phyloP scores from a whole-genome alignment of 1,140 invertebrate species.

The Pectinophora gossypiella region DNA sequence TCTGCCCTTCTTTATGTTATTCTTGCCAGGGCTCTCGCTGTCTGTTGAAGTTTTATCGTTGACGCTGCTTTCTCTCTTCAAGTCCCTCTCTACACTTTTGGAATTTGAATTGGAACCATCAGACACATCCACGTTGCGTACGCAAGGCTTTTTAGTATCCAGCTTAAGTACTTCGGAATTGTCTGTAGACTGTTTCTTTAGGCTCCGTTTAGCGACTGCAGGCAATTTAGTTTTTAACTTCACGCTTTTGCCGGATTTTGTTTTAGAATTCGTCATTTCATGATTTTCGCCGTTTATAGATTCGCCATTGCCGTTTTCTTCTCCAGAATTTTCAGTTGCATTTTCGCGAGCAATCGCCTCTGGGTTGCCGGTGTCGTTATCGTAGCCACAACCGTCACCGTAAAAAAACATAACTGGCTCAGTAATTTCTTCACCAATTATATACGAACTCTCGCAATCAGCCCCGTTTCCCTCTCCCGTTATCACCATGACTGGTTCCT shows the following conservation, averaged over 20 bases:
- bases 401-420: constrained; percentile 83
- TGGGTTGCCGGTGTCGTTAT: constrained; percentile 82
- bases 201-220: constrained; percentile 46
- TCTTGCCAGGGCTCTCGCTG: constrained; percentile 47
- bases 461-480: constrained; percentile 84
- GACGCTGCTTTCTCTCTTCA: constrained; percentile 45
- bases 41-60: constrained; percentile 53
- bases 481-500: constrained; percentile 84
- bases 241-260: constrained; percentile 42
- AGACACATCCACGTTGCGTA: constrained; percentile 42
- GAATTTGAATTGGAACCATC: constrained; percentile 69
- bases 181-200: constrained; percentile 59
- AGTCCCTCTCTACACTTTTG: constrained; percentile 56
- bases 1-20: constrained; percentile 45
- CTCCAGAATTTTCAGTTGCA: constrained; percentile 38
- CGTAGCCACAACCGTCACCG: constrained; percentile 83
- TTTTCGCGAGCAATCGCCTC: constrained; percentile 67
- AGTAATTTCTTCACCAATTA: constrained; percentile 80
- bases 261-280: constrained; percentile 43
- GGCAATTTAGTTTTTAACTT: constrained; percentile 51
- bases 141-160: constrained; percentile 60
- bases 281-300: constrained; percentile 62
- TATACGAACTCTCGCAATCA: constrained; percentile 79
- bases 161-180: constrained; percentile 45
- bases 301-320: constrained; percentile 56